A percentile compares a stretch with the other conserved stretches of the same genome.
Evolutionary conservation across 1,140 invertebrate species (phyloP).

Genomic region (Adoxophyes honmai): DNA sequence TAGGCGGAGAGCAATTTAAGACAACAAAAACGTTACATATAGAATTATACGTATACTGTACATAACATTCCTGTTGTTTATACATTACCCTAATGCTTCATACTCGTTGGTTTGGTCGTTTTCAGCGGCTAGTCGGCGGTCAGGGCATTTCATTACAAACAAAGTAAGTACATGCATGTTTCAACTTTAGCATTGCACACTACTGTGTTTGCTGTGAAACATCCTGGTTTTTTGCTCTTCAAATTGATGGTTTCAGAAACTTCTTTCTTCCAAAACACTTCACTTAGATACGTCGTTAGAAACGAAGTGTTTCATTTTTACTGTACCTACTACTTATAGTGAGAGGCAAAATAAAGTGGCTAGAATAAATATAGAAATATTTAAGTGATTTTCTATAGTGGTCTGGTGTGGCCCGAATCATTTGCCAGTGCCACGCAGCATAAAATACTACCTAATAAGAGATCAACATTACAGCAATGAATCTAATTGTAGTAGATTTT

Average conservation of each 20-base stretch:
- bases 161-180: conserved; percentile 75
- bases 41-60: conserved; percentile 73
- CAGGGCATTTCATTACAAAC: conserved; percentile 69
- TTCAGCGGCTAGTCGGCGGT: conserved; percentile 23
- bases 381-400: no score
- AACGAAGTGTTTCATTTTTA: no score
- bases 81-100: conserved; percentile 64
- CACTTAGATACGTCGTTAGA: no score
- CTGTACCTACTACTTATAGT: no score
- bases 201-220: conserved; percentile 74
- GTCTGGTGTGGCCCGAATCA: no score
- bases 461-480: no score
- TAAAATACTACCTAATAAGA: no score
- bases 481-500: no score
- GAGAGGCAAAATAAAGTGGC: no score
- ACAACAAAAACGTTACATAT: conserved; percentile 77
- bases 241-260: conserved; percentile 9
- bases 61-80: conserved; percentile 76
- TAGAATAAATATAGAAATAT: no score
- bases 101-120: neutral
- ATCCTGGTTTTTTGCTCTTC: conserved; percentile 28
- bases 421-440: no score
- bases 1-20: conserved; percentile 67
- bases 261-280: neutral
- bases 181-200: conserved; percentile 70